Base-by-base conservation (phyloP, 1,140 invertebrate genomes). In the Neodiprion pinetum region DNA sequence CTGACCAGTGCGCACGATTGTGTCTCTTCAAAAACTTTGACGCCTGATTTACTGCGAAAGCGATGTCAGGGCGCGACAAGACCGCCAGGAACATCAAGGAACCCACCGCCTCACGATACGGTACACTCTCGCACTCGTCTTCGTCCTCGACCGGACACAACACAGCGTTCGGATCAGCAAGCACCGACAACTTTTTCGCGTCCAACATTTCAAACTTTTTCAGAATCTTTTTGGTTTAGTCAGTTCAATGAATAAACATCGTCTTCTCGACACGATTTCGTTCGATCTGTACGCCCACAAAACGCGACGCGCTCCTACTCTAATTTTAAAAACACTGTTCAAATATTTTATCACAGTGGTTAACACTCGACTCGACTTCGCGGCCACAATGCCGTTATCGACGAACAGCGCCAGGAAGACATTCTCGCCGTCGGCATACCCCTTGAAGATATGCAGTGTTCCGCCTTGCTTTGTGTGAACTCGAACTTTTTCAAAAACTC, bases 401-500 rank as follows among this genome's bases (percentile, higher is more conserved):
- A 72, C 70, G n/a, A 72, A 71, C 70, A 71, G 14, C 47, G 70
- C 70, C 1, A 82, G 1, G 48, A 76, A 71, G n/a, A 76, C 72
- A 21, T 21, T 72, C 53, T 69, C 14, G 40, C 66, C 61, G 65
- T 75, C 74, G 11, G n/a, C 50, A 11, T 14, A 74, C 21, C 28
- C 61, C 3, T 73, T 69, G 74, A 74, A 81, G 11, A 17, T 17
- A 81, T 71, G 40, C 72, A 77, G 47, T 21, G 48, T 61, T 81
- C 77, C 66, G 73, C 67, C 14, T 75, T 21, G 47, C 71, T 73
- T 69, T 67, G 72, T 65, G 11, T 71, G 71, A 81, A 79, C 68
- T 73, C 76, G 10, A 76, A 68, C 11, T 74, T 77, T 73, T n/a
- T 14, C 17, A 82, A 53, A 74, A 75, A 77, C 11, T 69, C 47